Base-by-base conservation (phyloP, 2,113 vertebrate species). In the Empidonax alnorum region DNA sequence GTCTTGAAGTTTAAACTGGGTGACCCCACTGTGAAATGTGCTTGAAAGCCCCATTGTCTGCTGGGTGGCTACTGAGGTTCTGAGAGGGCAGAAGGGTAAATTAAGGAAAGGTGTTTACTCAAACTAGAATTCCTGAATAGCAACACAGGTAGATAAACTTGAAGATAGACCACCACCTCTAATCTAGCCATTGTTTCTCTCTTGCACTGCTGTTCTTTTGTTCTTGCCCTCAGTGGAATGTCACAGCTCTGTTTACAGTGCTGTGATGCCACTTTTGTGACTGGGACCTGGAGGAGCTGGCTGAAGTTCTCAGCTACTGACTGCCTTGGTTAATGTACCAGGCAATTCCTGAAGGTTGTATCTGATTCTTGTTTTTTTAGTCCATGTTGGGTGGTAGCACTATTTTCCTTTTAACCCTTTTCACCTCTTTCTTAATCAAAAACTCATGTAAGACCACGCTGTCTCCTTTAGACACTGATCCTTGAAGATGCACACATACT, bases 71-170 rank as follows among this genome's bases (percentile, higher is more conserved):
- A 69, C 93, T 85, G 30, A 87, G 47, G 30, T 65, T 89, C 87
- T 89, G 52, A 78, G 92, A 90, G n/a, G 7, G 1, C 18, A 7
- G 24, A 37, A 68, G 27, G 25, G 15, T 61, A 65, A 59, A 55
- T 89, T 81, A 92, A 86, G 47, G 52, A 66, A 84, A 93, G 23
- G 31, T 69, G 18, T 72, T 92, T 86, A 76, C 92, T 93, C 88
- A 58, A 92, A 67, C 42, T 37, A 68, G 27, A 78, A 47, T 75
- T 92, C 44, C 77, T 89, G 52, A 92, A 63, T 50, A 84, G 73
- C 13, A 50, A 14, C 10, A 33, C 24, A 59, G 50, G 31, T 22
- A 89, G 76, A 56, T 33, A 76, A 59, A 73, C 50, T 72, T 2
- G 3, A 7, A 49, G 72, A 47, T 31, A 59, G 0, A 33, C 30